phyloP scores from a whole-genome alignment of 2,888 invertebrate species.

The Epirrhoe tristata region DNA sequence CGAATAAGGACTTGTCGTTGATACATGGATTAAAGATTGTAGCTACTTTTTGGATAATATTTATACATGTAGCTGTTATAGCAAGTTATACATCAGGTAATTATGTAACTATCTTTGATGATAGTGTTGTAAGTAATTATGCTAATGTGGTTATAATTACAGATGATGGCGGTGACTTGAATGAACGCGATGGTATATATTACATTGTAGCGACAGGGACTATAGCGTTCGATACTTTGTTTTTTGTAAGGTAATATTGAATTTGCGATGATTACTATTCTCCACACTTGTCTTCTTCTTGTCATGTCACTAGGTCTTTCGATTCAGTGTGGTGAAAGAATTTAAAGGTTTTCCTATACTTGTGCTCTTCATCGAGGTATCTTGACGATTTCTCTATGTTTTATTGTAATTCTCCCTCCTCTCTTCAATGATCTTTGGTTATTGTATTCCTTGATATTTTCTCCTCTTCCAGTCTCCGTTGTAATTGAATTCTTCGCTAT shows the following conservation, averaged over 20 bases:
- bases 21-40: constrained; percentile 87
- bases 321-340: too few relatives aligned
- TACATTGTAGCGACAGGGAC: constrained; percentile 83
- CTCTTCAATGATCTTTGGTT: too few relatives aligned
- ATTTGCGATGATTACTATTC: too few relatives aligned
- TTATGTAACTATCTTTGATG: not conserved
- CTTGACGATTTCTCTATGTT: too few relatives aligned
- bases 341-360: too few relatives aligned
- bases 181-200: constrained; percentile 73
- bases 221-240: constrained; percentile 86
- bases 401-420: too few relatives aligned
- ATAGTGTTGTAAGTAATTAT: not conserved
- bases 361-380: too few relatives aligned
- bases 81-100: constrained; percentile 88
- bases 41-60: constrained; percentile 88
- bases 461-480: too few relatives aligned
- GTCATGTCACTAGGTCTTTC: too few relatives aligned
- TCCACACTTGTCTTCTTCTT: too few relatives aligned
- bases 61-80: constrained; percentile 86
- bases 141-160: constrained; percentile 48
- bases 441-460: too few relatives aligned
- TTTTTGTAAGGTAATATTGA: constrained; percentile 82
- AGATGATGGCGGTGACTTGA: constrained; percentile 78
- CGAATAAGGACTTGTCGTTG: constrained; percentile 80
- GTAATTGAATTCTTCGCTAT: too few relatives aligned